Base-by-base conservation (phyloP, 2,113 vertebrate genomes). In the Laterallus jamaicensis region DNA sequence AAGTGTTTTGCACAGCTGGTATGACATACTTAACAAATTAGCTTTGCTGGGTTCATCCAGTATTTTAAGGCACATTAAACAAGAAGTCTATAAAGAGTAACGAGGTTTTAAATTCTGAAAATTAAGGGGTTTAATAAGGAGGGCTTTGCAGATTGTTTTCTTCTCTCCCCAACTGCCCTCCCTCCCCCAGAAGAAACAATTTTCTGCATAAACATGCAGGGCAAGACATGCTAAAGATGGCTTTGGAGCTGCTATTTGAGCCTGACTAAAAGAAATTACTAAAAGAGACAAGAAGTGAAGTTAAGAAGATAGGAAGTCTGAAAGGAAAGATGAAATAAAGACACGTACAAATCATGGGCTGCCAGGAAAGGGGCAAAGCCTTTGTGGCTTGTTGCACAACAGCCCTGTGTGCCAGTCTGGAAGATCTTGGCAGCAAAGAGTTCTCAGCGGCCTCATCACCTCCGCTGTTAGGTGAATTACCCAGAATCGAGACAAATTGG, bases 281-380 rank as follows among this genome's bases (percentile, higher is more conserved):
- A 50, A 9, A 13, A 26, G 21, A 66, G 14, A 88, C 26, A 90
- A 91, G 44, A 73, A 70, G n/a, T 35, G 93, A 88, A 70, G n/a
- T 35, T 92, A 88, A 96, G 59, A 95, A 90, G 55, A 90, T 5
- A 47, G 67, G 95, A 94, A 94, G 94, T 60, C 79, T 66, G 88
- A 93, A 94, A 84, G 2, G 0, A 35, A 73, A 92, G 75, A 94
- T 91, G 74, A 81, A 81, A 35, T 35, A 92, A 83, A 67, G 54
- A 91, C 75, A 22, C 44, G 58, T 59, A 88, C 35, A 91, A 96
- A 52, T 10, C 22, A 84, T 88, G 74, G 24, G 62, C 7, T 82
- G 75, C 73, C 88, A 91, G 87, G 44, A 93, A 55, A 94, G 76
- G 28, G 35, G 62, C 91, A 91, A 86, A 95, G 63, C 49, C 37